Percentiles rank a stretch among this genome's conserved stretches.
phyloP scores from a whole-genome alignment of 2,888 invertebrate species.

The Eupeodes luniger region DNA sequence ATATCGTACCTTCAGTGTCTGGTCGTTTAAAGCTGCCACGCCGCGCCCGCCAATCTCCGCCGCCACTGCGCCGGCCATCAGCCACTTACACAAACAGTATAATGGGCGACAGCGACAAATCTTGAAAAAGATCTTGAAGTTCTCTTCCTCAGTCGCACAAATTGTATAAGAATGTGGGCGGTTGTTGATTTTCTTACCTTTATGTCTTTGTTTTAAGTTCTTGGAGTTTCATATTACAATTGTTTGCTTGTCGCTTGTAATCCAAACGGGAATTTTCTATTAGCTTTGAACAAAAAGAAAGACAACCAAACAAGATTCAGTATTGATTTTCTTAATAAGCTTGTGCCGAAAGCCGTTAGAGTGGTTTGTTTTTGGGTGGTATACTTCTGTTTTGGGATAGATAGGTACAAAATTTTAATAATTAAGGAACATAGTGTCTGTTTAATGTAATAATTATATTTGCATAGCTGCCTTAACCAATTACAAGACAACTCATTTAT shows the following conservation, averaged over 20 bases:
- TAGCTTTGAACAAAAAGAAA: background rate
- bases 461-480: too few relatives aligned
- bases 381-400: background rate
- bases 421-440: too few relatives aligned
- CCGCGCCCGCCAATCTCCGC: too few relatives aligned
- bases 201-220: constrained; percentile 36
- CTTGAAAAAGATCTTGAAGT: constrained; percentile 57
- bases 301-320: background rate
- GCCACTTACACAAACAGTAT: background rate
- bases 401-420: background rate
- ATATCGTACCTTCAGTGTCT: constrained; percentile 47
- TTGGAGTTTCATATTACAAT: constrained; percentile 40
- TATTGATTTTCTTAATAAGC: background rate
- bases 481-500: too few relatives aligned
- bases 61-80: background rate
- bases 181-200: constrained; percentile 53
- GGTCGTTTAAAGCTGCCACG: background rate
- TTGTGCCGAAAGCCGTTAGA: background rate
- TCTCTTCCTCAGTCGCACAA: constrained; percentile 34
- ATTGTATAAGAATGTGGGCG: constrained; percentile 44
- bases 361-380: background rate
- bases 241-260: constrained; percentile 24
- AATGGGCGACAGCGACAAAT: constrained; percentile 52
- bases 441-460: too few relatives aligned
- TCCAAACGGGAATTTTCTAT: constrained; percentile 49